Evolutionary conservation across 2,888 invertebrate genomes (phyloP).

Genomic region (Pycnomerus fuliginosus): DNA sequence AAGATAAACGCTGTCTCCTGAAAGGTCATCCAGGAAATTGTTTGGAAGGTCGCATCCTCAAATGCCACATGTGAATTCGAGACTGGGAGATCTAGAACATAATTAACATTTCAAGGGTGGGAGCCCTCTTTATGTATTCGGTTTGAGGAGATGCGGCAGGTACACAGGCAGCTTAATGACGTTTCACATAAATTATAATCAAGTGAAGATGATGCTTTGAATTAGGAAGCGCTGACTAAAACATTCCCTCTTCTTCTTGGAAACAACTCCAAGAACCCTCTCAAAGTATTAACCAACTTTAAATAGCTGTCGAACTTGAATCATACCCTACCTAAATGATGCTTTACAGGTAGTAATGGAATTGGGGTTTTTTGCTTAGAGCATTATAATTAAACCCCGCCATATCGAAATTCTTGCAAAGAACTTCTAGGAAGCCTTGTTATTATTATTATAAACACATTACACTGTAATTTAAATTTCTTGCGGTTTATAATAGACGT

Average conservation of each 20-base stretch:
- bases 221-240: slow-evolving; percentile 33
- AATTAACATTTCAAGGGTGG: slow-evolving; percentile 24
- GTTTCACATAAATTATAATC: slow-evolving; percentile 46
- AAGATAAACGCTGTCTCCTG: slow-evolving; percentile 34
- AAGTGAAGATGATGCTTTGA: slow-evolving; percentile 40
- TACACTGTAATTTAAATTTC: slow-evolving; percentile 25
- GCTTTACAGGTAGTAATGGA: slow-evolving; percentile 3
- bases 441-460: slow-evolving; percentile 26
- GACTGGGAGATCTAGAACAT: too few species aligned
- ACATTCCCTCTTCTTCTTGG: slow-evolving; percentile 10
- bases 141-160: slow-evolving; percentile 36
- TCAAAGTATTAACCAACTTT: slow-evolving; percentile 41
- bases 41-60: too few species aligned
- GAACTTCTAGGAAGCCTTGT: too few species aligned
- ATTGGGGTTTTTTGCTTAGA: slow-evolving; percentile 26
- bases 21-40: slow-evolving; percentile 40
- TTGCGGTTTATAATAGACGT: slow-evolving; percentile 25
- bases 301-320: slow-evolving; percentile 31
- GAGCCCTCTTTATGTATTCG: slow-evolving; percentile 35
- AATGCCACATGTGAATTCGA: too few species aligned
- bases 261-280: slow-evolving; percentile 32
- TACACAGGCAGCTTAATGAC: slow-evolving; percentile 38
- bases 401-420: too few species aligned
- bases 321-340: not conserved
- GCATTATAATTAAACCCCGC: too few species aligned